phyloP scores from a whole-genome alignment of 1,140 invertebrate genomes.

The Epicauta chinensis region DNA sequence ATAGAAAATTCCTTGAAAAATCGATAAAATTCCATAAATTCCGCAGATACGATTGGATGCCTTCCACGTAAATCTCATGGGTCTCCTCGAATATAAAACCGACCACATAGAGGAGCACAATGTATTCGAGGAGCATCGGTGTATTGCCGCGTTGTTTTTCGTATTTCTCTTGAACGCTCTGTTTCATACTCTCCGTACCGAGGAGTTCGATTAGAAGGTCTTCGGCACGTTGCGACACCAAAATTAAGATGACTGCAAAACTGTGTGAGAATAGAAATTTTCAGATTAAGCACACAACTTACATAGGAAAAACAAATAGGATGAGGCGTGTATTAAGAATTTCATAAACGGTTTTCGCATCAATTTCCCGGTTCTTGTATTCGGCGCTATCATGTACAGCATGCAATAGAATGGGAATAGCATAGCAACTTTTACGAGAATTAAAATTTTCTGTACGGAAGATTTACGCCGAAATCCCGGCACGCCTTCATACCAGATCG shows the following conservation, averaged over 20 bases:
- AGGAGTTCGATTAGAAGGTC: slow-evolving; percentile 66
- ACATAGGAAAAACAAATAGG: slow-evolving; percentile 88
- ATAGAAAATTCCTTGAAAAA: slow-evolving; percentile 82
- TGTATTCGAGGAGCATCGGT: slow-evolving; percentile 68
- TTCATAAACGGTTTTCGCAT: slow-evolving; percentile 92
- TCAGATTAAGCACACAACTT: slow-evolving; percentile 40
- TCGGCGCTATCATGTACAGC: slow-evolving; percentile 74
- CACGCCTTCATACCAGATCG: slow-evolving; percentile 89
- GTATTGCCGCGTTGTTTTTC: slow-evolving; percentile 67
- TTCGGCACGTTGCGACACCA: slow-evolving; percentile 81
- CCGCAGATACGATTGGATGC: slow-evolving; percentile 73
- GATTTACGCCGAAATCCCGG: slow-evolving; percentile 80
- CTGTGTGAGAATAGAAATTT: neutral
- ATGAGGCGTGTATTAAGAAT: slow-evolving; percentile 86
- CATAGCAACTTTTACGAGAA: slow-evolving; percentile 67
- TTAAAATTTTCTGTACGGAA: slow-evolving; percentile 58
- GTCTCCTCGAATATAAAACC: slow-evolving; percentile 91
- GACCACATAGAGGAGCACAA: slow-evolving; percentile 71
- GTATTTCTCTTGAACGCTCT: slow-evolving; percentile 52
- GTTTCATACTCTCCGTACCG: slow-evolving; percentile 58
- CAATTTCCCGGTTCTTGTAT: slow-evolving; percentile 65
- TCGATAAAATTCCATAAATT: slow-evolving; percentile 98
- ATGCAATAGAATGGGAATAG: slow-evolving; percentile 82
- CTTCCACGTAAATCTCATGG: slow-evolving; percentile 80
- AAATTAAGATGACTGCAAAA: slow-evolving; percentile 66